phyloP scores from a whole-genome alignment of 2,797 vertebrate species.

The Nothura maculosa region DNA sequence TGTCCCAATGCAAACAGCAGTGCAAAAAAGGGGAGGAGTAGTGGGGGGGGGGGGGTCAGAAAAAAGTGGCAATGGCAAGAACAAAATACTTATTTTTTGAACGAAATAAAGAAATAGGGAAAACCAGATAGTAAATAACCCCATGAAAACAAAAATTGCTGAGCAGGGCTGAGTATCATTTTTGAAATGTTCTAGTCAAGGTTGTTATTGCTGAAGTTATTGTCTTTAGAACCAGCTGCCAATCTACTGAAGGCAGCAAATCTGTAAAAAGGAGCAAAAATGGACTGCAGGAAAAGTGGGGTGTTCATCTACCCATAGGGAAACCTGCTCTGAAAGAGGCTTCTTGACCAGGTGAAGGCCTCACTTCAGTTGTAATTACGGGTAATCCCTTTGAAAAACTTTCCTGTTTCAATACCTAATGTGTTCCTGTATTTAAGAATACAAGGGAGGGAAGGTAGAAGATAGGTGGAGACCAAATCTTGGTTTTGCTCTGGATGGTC shows the following conservation, averaged over 20 bases:
- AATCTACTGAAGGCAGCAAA: background rate
- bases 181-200: constrained; percentile 26
- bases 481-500: background rate
- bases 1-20: background rate
- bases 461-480: background rate
- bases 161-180: background rate
- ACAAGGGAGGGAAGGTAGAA: background rate
- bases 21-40: background rate
- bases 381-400: background rate
- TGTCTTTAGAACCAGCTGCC: background rate
- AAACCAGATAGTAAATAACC: background rate
- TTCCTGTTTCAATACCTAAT: background rate
- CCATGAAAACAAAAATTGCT: background rate
- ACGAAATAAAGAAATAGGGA: background rate
- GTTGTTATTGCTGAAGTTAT: background rate
- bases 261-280: constrained; percentile 2
- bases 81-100: background rate
- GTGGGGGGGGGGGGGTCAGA: background rate
- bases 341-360: background rate
- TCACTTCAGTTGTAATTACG: background rate
- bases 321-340: background rate
- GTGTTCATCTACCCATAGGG: background rate
- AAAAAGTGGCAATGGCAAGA: background rate
- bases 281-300: background rate
- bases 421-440: background rate